phyloP scores from a whole-genome alignment of 2,113 vertebrate genomes.

The Grantiella picta region DNA sequence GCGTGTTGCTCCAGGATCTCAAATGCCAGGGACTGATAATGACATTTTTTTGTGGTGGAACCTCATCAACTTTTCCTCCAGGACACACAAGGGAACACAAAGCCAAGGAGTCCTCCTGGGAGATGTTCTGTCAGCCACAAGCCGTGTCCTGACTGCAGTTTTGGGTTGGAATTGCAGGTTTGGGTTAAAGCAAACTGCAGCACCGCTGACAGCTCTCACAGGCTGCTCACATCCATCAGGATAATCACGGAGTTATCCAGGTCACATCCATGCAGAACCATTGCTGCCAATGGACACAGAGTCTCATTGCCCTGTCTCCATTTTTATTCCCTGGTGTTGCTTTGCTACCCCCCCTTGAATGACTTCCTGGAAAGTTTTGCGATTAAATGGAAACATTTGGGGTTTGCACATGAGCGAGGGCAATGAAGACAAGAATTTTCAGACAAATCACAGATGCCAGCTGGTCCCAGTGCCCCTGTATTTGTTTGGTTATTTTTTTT shows the following conservation, averaged over 20 bases:
- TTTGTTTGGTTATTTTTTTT: neutral
- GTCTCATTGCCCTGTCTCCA: neutral
- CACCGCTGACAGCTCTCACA: rapidly evolving
- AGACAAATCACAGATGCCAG: neutral
- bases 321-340: neutral
- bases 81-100: neutral
- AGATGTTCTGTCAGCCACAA: neutral
- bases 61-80: neutral
- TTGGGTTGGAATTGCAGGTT: neutral
- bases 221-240: rapidly evolving
- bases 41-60: neutral
- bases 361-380: neutral
- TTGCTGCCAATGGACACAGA: rapidly evolving
- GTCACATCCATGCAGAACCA: neutral
- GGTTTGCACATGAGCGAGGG: neutral
- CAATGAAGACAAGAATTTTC: neutral
- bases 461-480: neutral
- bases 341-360: neutral
- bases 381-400: neutral
- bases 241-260: rapidly evolving
- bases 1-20: neutral
- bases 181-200: neutral
- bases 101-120: neutral
- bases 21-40: neutral
- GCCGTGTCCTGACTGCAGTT: neutral